Percentiles rank a stretch among this genome's conserved stretches.
Evolutionary conservation across 2,888 invertebrate genomes (phyloP).

Genomic region (Caenorhabditis sp.): DNA sequence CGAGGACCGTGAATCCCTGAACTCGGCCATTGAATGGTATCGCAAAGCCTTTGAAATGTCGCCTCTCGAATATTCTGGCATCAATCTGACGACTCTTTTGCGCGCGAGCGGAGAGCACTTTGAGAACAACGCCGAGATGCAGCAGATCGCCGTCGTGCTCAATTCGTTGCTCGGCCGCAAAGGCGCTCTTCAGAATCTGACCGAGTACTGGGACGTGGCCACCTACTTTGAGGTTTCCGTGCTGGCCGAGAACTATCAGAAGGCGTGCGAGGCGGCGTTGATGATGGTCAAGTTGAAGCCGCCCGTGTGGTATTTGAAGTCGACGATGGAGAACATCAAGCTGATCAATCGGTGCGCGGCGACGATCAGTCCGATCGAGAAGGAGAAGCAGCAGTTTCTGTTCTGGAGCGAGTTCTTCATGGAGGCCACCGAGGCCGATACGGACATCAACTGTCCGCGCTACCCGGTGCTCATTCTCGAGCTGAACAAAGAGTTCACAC

Average conservation of each 20-base stretch:
- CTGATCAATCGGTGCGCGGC: constrained; percentile 87
- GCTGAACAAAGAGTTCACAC: constrained; percentile 90
- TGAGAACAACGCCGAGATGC: constrained; percentile 82
- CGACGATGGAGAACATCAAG: constrained; percentile 95
- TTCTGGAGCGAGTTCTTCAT: constrained; percentile 90
- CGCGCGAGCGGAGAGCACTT: constrained; percentile 97
- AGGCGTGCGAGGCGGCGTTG: constrained; percentile 93
- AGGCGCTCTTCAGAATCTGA: constrained; percentile 91
- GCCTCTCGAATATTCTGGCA: constrained; percentile 98
- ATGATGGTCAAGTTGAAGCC: constrained; percentile 82
- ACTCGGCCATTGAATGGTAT: constrained; percentile 93
- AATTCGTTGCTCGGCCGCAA: constrained; percentile 98
- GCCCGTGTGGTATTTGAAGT: constrained; percentile 84
- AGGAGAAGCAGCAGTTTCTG: constrained; percentile 69
- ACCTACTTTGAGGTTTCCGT: constrained; percentile 85
- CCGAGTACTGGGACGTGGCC: constrained; percentile 99
- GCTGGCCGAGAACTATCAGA: constrained; percentile 94
- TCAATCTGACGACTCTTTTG: constrained; percentile 95
- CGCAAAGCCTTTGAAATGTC: constrained; percentile 91
- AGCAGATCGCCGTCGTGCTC: constrained; percentile 87
- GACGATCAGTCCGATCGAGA: constrained; percentile 69
- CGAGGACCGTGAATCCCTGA: constrained; percentile 89
- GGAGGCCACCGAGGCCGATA: constrained; percentile 87
- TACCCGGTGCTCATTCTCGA: constrained; percentile 86
- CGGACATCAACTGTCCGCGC: constrained; percentile 82